Evolutionary conservation across 1,140 invertebrate genomes (phyloP), one percentile per base, ranked within the genome.

Genomic region (Diplogasteroides magnus): DNA sequence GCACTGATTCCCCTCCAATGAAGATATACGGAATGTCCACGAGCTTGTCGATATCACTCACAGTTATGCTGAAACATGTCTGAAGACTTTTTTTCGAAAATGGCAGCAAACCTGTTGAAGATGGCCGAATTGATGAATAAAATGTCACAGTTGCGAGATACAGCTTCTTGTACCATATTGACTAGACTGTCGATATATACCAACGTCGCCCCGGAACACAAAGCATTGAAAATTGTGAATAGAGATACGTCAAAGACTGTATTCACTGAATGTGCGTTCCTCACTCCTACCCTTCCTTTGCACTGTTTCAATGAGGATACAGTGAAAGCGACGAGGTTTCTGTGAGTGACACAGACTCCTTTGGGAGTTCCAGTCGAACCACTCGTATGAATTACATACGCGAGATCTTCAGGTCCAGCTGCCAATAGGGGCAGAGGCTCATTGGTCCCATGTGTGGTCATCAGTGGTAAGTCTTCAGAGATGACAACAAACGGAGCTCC

Each of bases 321-420:
- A 15, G 74, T 31, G 61, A 77, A 77, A 31, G 56, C 37, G 56
- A 61, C 28, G 29, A 77, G 57, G 13, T 75, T 77, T n/a, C 55
- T 26, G 27, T 77, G 67, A 2, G 57, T 48, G 23, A 79, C 67
- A 19, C 58, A 56, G 26, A 79, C 78, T 26, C 66, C 74, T 69
- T 79, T 79, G 1, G 78, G 78, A 6, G 31, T 58, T 11, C 78
- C 78, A 19, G 78, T 79, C 28, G 78, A 78, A 1, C 78, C 78
- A 68, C 75, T 77, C 6, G 78, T 79, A 37, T 69, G 77, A 26
- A 78, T 70, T 1, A 77, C 64, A 58, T 79, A 79, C 14, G 72
- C 71, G 19, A 79, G 31, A 31, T 73, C 71, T n/a, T 19, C 23
- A 27, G 59, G 59, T 0, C 13, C 13, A 31, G 1, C 13, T 68